Evolutionary conservation across 2,113 vertebrate species (phyloP), one percentile per base, ranked within the genome.

Genomic region (Micronisus gabar): DNA sequence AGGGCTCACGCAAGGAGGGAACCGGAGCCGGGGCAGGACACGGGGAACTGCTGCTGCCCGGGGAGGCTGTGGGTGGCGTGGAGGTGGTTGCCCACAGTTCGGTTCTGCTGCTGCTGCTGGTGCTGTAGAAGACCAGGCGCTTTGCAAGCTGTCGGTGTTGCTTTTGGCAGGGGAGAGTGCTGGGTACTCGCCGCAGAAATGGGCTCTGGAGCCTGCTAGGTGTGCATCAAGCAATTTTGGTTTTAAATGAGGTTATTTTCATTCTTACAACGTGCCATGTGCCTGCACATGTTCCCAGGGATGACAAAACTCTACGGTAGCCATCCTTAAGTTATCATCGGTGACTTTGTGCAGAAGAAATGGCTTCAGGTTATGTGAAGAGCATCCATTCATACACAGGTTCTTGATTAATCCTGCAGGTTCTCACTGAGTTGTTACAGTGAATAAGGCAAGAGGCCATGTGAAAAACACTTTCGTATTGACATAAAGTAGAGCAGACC

Each of bases 351-450:
- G 50, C 52, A 58, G 94, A 71, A 94, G 90, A 97, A 97, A 96
- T 70, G 88, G 81, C 97, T 97, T 86, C 85, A 78, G 96, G 89
- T 97, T 98, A 92, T 78, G 79, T 89, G 93, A 96, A 96, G 88
- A 97, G 83, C 79, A 96, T 59, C 81, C 66, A 56, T 88, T 96
- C 95, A 95, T 92, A 90, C 83, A 84, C 94, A 95, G 92, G 88
- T 88, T 95, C 87, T 91, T 95, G 96, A 97, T 97, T 97, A 98
- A 98, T 95, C 90, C 94, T 95, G 70, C 93, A 96, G 80, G 43
- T 82, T 97, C 91, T 94, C 91, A 90, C 94, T 72, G 88, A 96
- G 92, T 55, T 91, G 67, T 94, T 97, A 92, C 29, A 86, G 43
- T 66, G 86, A 96, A 92, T 97, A 93, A 97, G 98, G 96, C 95